Base-by-base conservation (phyloP, 2,888 invertebrate species). In the Meiosimyza platycephala region DNA sequence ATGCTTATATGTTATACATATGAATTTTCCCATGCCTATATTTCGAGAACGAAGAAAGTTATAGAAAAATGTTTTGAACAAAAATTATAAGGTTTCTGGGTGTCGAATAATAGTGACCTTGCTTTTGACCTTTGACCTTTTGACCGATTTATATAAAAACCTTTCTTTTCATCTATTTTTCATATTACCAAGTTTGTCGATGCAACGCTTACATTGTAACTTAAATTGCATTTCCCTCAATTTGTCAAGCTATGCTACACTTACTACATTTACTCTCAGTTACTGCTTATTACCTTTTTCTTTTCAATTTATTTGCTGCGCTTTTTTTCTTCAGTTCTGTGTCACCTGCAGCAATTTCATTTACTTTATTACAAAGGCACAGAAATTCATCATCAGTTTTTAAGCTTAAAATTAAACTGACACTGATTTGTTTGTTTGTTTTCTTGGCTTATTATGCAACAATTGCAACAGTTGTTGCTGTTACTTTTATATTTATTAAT, bases 381-480 rank as follows among this genome's bases (percentile, higher is more conserved):
- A 11, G n/a, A n/a, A 47, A 62, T 52, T 70, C 70, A 22, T 62
- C 51, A 52, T 54, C 70, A 52, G 52, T 18, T 54, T 28, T 63
- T 62, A 63, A 63, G 62, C 70, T 40, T 54, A 52, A 63, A 63
- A 52, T 63, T 63, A 54, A 51, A 33, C 40, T 54, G 62, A 63
- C 54, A 54, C 33, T 63, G 70, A 62, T 70, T 62, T 70, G 63
- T 70, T 62, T 70, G 63, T 70, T 70, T 62, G 50, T 33, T 13
- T 50, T 40, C 28, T 22, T 52, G 18, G 33, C 51, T 64, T 67
- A 54, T 67, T 57, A 48, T 22, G 67, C 54, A 54, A 47, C 51
- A 18, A 12, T 22, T n/a, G 12, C 57, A 40, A 40, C 40, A 40
- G 28, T 57, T 57, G 57, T 57, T 12, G 22, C 22, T 2, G 57